Evolutionary conservation across 2,113 vertebrate species (phyloP).

Genomic region (Craseonycteris thonglongyai): DNA sequence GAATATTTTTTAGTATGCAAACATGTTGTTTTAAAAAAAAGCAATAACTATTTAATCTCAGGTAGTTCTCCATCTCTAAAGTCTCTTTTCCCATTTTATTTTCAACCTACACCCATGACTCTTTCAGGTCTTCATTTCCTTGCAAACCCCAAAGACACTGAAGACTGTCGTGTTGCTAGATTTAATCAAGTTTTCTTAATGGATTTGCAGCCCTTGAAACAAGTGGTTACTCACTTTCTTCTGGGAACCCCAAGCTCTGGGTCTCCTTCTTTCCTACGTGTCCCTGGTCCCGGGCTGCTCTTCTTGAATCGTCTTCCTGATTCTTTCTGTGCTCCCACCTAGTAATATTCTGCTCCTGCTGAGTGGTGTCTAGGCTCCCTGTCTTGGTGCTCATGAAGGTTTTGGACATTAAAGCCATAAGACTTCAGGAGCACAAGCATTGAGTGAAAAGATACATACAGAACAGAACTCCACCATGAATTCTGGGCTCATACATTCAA

Average conservation of each 20-base stretch:
- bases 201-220: not conserved
- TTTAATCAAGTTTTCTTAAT: not conserved
- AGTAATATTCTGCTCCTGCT: not conserved
- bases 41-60: not conserved
- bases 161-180: fast-evolving
- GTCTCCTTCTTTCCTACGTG: not conserved
- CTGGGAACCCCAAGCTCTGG: not conserved
- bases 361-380: no score
- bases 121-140: not conserved
- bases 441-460: not conserved
- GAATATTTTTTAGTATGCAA: not conserved
- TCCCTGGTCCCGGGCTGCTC: not conserved
- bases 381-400: not conserved
- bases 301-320: not conserved
- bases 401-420: not conserved
- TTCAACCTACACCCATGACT: not conserved
- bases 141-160: not conserved
- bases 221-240: not conserved
- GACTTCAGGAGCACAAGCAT: not conserved
- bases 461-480: not conserved
- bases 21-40: not conserved
- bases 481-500: not conserved
- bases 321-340: not conserved
- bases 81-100: not conserved
- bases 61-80: not conserved